Percentiles rank a stretch among this genome's conserved stretches.
Evolutionary conservation across 1,140 invertebrate species (phyloP).

Genomic region (Drosophila equinoxialis): DNA sequence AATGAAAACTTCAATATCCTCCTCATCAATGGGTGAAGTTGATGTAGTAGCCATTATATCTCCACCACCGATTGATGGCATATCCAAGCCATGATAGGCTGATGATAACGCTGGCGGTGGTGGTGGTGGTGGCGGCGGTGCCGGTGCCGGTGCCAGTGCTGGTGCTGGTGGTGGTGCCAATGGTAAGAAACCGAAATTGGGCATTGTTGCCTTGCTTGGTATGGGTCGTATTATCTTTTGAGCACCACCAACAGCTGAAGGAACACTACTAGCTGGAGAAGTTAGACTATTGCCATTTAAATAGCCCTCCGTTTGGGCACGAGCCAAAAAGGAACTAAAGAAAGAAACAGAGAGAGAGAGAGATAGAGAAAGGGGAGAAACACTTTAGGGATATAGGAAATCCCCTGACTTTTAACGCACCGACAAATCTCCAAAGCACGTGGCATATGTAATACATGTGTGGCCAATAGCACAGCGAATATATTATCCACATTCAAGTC

Average conservation of each 20-base stretch:
- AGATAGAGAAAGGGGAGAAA: background rate
- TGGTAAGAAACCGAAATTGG: slow-evolving; percentile 71
- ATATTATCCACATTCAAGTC: slow-evolving; percentile 89
- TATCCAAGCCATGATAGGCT: slow-evolving; percentile 7
- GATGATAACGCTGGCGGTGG: slow-evolving; percentile 3
- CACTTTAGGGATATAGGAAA: slow-evolving; percentile 2
- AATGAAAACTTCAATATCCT: slow-evolving; percentile 3
- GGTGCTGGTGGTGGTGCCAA: slow-evolving; percentile 23
- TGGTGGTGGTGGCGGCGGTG: background rate
- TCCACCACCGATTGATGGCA: background rate
- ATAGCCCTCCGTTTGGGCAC: slow-evolving; percentile 81
- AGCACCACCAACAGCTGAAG: slow-evolving; percentile 15
- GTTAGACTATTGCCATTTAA: slow-evolving; percentile 42
- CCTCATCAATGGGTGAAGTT: background rate
- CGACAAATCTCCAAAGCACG: slow-evolving; percentile 88
- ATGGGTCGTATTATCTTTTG: slow-evolving; percentile 77
- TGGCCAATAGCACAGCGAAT: slow-evolving; percentile 89
- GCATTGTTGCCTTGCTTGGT: slow-evolving; percentile 75
- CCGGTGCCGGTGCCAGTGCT: background rate
- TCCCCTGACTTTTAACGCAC: slow-evolving; percentile 45
- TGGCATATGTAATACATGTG: slow-evolving; percentile 90
- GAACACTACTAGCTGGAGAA: background rate
- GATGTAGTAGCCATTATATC: background rate
- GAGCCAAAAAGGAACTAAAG: slow-evolving; percentile 82
- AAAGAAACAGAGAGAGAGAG: background rate